A percentile compares a stretch with the other conserved stretches of the same genome.
These are phyloP conservation scores for Phylloscopus collybita DNA, from an alignment of 2,797 vertebrate species.

Conservation along the genomic window DNA sequence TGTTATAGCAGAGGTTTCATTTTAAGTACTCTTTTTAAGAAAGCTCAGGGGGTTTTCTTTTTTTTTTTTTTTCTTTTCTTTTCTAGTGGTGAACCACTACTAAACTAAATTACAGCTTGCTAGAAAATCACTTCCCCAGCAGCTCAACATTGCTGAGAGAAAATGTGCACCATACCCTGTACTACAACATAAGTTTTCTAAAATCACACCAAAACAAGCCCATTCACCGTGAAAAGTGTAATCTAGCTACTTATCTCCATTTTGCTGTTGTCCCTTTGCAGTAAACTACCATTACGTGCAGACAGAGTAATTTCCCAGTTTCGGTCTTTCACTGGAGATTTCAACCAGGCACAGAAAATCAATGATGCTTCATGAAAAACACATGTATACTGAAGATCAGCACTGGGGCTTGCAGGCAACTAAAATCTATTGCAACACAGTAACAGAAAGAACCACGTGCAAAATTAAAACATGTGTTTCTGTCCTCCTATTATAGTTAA, in stretches of 20 bases:
- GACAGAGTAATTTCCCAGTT: neutral
- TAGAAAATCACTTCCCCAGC: neutral
- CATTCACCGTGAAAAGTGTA: neutral
- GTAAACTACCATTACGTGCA: neutral
- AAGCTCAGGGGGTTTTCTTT: neutral
- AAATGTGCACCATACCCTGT: neutral
- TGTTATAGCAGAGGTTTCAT: neutral
- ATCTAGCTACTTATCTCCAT: neutral
- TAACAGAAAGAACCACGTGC: neutral
- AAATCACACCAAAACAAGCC: neutral
- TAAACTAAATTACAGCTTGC: neutral
- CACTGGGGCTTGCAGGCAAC: neutral
- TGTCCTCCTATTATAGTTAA: neutral
- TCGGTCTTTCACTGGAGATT: neutral
- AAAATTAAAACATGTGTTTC: neutral
- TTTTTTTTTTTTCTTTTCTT: neutral
- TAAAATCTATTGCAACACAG: neutral
- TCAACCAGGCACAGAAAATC: conserved; percentile 4
- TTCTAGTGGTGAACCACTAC: neutral
- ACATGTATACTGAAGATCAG: neutral
- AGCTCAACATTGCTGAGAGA: neutral
- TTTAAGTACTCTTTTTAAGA: neutral
- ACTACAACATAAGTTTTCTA: neutral
- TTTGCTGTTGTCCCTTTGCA: neutral
- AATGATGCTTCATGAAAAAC: neutral